Percentiles rank a stretch among this genome's conserved stretches.
Conservation (phyloP, 1,140 invertebrate genomes). For the Littorina saxatilis region DNA sequence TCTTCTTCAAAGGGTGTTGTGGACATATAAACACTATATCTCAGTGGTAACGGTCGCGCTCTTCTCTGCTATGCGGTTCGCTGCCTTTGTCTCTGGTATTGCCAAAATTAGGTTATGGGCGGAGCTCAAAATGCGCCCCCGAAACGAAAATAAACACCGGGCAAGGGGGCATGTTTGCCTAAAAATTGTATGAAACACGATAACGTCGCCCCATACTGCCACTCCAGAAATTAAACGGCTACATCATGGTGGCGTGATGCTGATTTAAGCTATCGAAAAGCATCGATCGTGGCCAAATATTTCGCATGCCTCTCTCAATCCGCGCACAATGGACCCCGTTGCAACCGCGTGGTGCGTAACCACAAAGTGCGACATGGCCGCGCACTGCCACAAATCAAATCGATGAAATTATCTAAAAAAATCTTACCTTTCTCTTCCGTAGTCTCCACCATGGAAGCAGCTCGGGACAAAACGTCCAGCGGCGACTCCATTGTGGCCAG, state of each 20-base stretch:
- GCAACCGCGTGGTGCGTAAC: conserved; percentile 20
- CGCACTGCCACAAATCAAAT: too few species aligned
- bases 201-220: too few species aligned
- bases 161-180: not conserved
- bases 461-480: conserved; percentile 90
- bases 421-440: conserved; percentile 53
- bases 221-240: too few species aligned
- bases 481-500: conserved; percentile 83
- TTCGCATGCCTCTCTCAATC: conserved; percentile 16
- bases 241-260: too few species aligned
- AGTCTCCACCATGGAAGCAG: conserved; percentile 88
- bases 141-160: not conserved
- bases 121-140: conserved; percentile 22
- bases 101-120: conserved; percentile 37
- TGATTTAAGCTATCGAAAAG: too few species aligned
- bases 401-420: not conserved
- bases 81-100: conserved; percentile 7
- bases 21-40: too few species aligned
- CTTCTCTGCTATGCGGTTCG: not conserved
- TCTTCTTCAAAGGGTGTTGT: too few species aligned
- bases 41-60: too few species aligned
- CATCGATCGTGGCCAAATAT: conserved; percentile 3
- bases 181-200: too few species aligned
- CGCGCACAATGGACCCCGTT: conserved; percentile 21
- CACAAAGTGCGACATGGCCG: not conserved